These are phyloP conservation scores for Psittacus erithacus DNA, from an alignment of 2,113 vertebrate species.

Conservation along the genomic window DNA sequence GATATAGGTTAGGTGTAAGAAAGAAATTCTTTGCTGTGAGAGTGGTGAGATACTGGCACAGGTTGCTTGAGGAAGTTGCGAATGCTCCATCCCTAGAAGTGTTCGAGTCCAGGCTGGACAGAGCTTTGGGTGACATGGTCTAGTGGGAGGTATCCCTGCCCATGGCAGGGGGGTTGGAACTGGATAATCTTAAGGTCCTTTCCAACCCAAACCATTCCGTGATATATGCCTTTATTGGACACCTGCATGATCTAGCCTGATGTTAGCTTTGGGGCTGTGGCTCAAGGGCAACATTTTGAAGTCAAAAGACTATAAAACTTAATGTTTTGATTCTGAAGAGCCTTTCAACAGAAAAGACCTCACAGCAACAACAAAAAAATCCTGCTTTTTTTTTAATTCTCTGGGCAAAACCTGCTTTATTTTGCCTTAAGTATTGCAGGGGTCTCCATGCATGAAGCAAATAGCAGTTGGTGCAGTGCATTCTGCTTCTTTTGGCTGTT, in stretches of 20 bases:
- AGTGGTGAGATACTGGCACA: background rate
- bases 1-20: background rate
- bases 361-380: background rate
- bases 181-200: background rate
- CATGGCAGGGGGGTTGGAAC: background rate
- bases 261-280: background rate
- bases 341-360: background rate
- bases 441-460: background rate
- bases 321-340: background rate
- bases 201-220: background rate
- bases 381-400: background rate
- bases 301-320: background rate
- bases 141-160: background rate
- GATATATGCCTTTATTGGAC: background rate
- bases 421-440: background rate
- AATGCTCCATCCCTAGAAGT: background rate
- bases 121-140: background rate
- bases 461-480: background rate
- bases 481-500: background rate
- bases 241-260: accelerated
- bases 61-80: background rate
- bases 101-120: background rate
- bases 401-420: background rate
- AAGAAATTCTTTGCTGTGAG: background rate
- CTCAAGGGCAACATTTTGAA: background rate